Evolutionary conservation across 2,888 invertebrate species (phyloP), one percentile per base, ranked within the genome.

Genomic region (Pristionchus entomophagus): DNA sequence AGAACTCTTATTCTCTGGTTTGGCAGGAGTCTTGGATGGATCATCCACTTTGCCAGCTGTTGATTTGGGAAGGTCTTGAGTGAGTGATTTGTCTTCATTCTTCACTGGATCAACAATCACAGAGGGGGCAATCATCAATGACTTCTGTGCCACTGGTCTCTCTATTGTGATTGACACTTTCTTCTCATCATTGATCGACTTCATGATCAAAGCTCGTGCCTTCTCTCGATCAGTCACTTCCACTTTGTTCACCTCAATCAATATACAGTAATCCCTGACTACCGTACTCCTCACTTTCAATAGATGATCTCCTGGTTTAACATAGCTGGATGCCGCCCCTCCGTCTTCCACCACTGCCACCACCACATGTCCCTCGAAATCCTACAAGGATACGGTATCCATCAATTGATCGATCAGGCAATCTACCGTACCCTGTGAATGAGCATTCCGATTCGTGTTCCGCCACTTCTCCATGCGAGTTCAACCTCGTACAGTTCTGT

Each of bases 291-390:
- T 56, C 26, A 82, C 56, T 53, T 81, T 81, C 26, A 81, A 22
- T 26, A 82, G 26, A 59, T 59, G 59, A 59, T 82, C 82, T 82
- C 82, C 82, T 38, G 82, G 56, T 59, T 82, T 82, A 26, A 82
- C 82, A 59, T 82, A 82, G 32, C 82, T 82, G 38, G 82, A 82
- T 22, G 82, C 82, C 2, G 82, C 56, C 6, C 82, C 82, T 59
- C 82, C 82, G 41, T 82, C 82, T 19, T 82, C 82, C 38, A 82
- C 82, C 26, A 82, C 56, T 19, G 82, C 56, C 49, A 82, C 59
- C 1, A 59, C 45, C 10, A 82, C 82, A 8, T 49, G 56, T 41
- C 82, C 82, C 29, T 82, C 82, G 82, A 82, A 82, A 59, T 82
- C 82, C 82, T 82, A 8, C 22, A 81, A 14, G 10, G n/a, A 49